phyloP scores from a whole-genome alignment of 2,113 vertebrate genomes.

The Sinocyclocheilus grahami region DNA sequence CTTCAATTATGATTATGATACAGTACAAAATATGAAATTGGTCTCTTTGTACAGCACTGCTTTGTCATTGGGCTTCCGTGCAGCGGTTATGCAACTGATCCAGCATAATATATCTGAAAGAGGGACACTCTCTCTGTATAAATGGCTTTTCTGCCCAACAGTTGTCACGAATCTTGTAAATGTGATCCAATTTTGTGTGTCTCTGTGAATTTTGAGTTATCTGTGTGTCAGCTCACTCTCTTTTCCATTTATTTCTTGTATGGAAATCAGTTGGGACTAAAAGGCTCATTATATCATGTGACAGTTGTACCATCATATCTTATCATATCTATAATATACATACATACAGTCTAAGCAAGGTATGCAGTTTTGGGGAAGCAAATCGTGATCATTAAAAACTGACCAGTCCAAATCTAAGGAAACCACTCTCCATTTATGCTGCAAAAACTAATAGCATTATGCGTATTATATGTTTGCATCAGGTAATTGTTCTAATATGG shows the following conservation, averaged over 20 bases:
- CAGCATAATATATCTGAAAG: slow-evolving; percentile 36
- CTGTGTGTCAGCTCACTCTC: slow-evolving; percentile 25
- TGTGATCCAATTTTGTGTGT: slow-evolving; percentile 24
- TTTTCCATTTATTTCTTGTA: not conserved
- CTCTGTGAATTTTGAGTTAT: slow-evolving; percentile 40
- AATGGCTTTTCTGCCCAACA: slow-evolving; percentile 13
- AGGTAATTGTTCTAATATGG: not conserved
- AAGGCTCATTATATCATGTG: slow-evolving; percentile 1
- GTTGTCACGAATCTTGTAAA: slow-evolving; percentile 18
- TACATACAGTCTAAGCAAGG: not conserved
- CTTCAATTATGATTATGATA: slow-evolving; percentile 32
- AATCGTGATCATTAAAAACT: not conserved
- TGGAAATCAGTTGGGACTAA: not conserved
- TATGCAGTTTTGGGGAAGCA: not conserved
- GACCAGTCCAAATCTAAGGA: not conserved
- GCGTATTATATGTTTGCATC: not conserved
- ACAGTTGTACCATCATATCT: not conserved
- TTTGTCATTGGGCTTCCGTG: slow-evolving; percentile 56
- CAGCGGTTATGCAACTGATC: slow-evolving; percentile 58
- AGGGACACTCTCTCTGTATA: slow-evolving; percentile 23
- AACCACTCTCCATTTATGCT: not conserved
- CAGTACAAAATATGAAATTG: slow-evolving; percentile 40
- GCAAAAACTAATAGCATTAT: not conserved
- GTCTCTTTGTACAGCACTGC: slow-evolving; percentile 55
- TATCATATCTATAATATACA: slow-evolving; percentile 1